Evolutionary conservation across 1,140 invertebrate genomes (phyloP), one percentile per base, ranked within the genome.

Genomic region (Thalassaphorura encarpata): DNA sequence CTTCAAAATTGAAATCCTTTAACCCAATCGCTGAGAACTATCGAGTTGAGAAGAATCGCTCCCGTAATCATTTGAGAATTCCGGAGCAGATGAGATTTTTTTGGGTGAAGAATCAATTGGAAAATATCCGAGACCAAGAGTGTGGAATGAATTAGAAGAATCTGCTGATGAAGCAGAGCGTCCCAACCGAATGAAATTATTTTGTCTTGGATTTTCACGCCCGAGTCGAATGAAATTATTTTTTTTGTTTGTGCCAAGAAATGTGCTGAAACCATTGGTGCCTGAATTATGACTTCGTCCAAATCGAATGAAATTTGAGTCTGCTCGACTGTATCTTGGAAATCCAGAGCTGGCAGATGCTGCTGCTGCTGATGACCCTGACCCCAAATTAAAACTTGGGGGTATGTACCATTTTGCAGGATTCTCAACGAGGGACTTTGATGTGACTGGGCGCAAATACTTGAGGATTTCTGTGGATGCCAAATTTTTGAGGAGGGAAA

Each of bases 241-340:
- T 26, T 63, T 61, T 31, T 60, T 65, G 46, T 56, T 64, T 18
- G 50, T 28, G 16, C n/a, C n/a, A n/a, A n/a, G n/a, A n/a, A 26
- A 31, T n/a, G 6, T 53, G 28, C 21, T 58, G 26, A 48, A 18
- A 18, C 19, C 6, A 19, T 29, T n/a, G n/a, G n/a, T 36, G 33
- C 33, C n/a, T 36, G 33, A 36, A 36, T n/a, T 36, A 36, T n/a
- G 33, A 27, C 13, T 36, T n/a, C 67, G 54, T n/a, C 69, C 69
- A 29, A 70, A 69, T 15, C 69, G 60, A 41, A 70, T 68, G 56
- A 70, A 70, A 46, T 66, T 68, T 46, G 58, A 61, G 42, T 65
- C 64, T 1, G 59, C 61, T 13, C 67, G 52, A 1, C 64, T 61
- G 21, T 64, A 58, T 27, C 68, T 55, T 23, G 55, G 36, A 4